Conservation (phyloP, 2,888 invertebrate species). For the Cataglyphis livida region DNA sequence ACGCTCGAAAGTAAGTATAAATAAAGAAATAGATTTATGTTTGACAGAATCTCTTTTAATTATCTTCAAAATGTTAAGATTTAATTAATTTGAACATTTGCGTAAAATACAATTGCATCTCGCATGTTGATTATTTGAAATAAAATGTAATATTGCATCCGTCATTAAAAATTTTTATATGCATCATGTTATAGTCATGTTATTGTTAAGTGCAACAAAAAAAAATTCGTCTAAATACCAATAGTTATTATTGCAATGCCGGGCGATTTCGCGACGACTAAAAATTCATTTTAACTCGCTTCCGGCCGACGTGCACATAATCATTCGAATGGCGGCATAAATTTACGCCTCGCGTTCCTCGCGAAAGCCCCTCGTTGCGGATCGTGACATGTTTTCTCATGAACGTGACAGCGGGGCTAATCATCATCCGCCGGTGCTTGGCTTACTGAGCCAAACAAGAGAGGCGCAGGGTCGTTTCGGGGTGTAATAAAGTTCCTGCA, state of each 20-base stretch:
- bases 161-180: not conserved
- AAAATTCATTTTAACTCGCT: conserved; percentile 25
- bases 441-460: conserved; percentile 70
- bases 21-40: not conserved
- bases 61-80: not conserved
- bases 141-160: not conserved
- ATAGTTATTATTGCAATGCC: not conserved
- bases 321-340: conserved; percentile 46
- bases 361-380: conserved; percentile 60
- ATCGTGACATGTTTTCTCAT: conserved; percentile 72
- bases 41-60: not conserved
- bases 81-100: not conserved
- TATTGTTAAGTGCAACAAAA: not conserved
- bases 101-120: not conserved
- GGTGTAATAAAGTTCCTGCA: conserved; percentile 68
- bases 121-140: conserved; percentile 5
- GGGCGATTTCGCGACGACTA: conserved; percentile 3
- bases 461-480: conserved; percentile 51
- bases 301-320: not conserved
- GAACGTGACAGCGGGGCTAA: conserved; percentile 70
- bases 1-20: conserved; percentile 77
- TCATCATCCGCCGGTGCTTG: conserved; percentile 60
- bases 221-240: not conserved
- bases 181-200: not conserved
- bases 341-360: conserved; percentile 63